phyloP scores from a whole-genome alignment of 2,888 invertebrate species.

The Eupithecia inturbata region DNA sequence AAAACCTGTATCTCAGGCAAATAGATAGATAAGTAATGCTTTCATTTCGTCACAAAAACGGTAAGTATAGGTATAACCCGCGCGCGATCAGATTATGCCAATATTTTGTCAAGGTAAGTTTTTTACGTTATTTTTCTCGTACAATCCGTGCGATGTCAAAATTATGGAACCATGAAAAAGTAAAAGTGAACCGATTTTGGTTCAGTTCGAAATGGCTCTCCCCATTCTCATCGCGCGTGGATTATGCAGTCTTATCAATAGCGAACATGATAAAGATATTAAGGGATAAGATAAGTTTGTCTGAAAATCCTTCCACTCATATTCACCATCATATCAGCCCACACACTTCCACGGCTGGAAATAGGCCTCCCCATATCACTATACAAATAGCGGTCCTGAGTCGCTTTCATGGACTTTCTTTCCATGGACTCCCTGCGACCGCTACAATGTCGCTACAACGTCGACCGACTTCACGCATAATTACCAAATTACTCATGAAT shows the following conservation, averaged over 20 bases:
- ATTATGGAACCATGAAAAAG: too few species aligned
- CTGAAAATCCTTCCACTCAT: not conserved
- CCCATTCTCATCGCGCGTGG: too few species aligned
- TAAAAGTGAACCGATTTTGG: not conserved
- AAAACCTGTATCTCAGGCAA: too few species aligned
- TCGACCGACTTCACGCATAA: not conserved
- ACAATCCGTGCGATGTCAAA: too few species aligned
- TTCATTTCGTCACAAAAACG: not conserved
- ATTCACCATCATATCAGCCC: not conserved
- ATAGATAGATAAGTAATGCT: too few species aligned
- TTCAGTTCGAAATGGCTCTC: not conserved
- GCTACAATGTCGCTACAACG: not conserved
- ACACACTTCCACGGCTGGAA: not conserved
- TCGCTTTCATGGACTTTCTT: too few species aligned
- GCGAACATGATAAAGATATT: not conserved
- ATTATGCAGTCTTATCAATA: not conserved
- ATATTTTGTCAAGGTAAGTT: too few species aligned
- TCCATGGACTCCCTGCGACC: not conserved
- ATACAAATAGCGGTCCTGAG: not conserved
- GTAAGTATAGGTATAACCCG: too few species aligned
- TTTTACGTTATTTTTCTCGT: too few species aligned
- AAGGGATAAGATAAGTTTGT: not conserved
- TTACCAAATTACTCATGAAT: not conserved
- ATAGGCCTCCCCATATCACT: not conserved
- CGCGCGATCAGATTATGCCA: too few species aligned